These are phyloP conservation scores for Rafetus swinhoei DNA, from an alignment of 2,113 vertebrate species.

Conservation along the genomic window DNA sequence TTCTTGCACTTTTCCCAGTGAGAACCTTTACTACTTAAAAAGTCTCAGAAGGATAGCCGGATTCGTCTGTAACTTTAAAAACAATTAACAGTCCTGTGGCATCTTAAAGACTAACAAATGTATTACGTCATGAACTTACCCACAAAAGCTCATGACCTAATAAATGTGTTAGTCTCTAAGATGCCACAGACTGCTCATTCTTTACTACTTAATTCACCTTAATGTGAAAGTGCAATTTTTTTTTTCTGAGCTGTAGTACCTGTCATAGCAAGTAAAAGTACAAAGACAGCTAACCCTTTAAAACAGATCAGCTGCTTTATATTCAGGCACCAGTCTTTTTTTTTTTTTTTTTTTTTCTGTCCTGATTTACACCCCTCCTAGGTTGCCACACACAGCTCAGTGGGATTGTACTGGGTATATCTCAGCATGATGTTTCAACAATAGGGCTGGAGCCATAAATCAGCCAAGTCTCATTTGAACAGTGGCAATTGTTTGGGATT, in stretches of 20 bases:
- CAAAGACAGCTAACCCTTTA: not conserved
- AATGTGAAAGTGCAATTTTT: not conserved
- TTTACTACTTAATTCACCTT: not conserved
- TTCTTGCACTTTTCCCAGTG: not conserved
- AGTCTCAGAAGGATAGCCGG: too few species aligned
- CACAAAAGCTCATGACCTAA: too few species aligned
- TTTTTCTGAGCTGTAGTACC: not conserved
- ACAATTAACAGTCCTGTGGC: too few species aligned
- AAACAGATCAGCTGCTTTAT: not conserved
- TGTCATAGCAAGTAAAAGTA: not conserved
- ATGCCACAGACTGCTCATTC: too few species aligned
- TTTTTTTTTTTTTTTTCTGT: not conserved
- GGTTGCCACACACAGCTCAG: not conserved
- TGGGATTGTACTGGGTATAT: not conserved
- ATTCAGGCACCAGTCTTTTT: not conserved
- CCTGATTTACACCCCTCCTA: not conserved
- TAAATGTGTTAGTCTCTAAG: too few species aligned
- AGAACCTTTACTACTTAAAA: not conserved
- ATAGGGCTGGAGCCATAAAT: not conserved
- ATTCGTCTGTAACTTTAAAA: too few species aligned
- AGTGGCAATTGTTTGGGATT: not conserved
- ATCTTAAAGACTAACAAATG: too few species aligned
- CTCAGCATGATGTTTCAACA: not conserved
- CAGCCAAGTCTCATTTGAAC: not conserved
- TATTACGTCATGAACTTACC: too few species aligned